Evolutionary conservation across 1,140 invertebrate genomes (phyloP), one percentile per base, ranked within the genome.

Genomic region (Melipona quadrifasciata): DNA sequence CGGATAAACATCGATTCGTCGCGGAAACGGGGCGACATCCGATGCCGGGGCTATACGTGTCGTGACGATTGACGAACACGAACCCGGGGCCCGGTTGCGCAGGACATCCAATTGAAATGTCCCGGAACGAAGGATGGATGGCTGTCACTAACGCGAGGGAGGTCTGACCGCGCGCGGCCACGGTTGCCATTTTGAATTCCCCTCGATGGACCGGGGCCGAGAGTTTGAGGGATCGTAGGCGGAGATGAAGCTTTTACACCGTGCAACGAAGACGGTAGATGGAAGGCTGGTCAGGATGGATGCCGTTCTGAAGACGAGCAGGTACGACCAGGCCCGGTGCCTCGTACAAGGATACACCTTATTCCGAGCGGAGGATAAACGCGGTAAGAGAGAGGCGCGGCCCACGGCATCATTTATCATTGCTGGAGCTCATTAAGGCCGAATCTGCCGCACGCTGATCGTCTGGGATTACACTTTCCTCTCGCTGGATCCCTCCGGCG

Each of bases 181-280:
- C 85, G 86, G 87, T 92, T 92, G 94, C 94, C 94, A 95, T 95
- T 94, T 95, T 95, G 93, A 92, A 95, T 94, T 94, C 91, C 91
- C 82, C 87, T 91, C 92, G 90, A 92, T 91, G 39, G 39, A 80
- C 72, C 85, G 84, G 90, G 90, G 84, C 87, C 87, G 93, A 92
- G 93, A 92, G 93, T 94, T 94, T 93, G 93, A 94, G 93, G 93
- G 91, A 94, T 94, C 93, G 94, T 95, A 93, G 94, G 93, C 93
- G 93, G 93, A 94, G 93, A 94, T 94, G 92, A 92, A 91, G 93
- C 92, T 91, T 92, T 92, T 91, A 92, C 90, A 90, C 85, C 75
- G 65, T 65, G 84, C 82, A 86, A 89, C 89, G 90, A 91, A 90
- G 89, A 91, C 87, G 91, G 91, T 91, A 91, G 91, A 92, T 91